These are phyloP conservation scores for Setophaga petechia DNA, from an alignment of 2,113 vertebrate genomes.

Conservation along the genomic window DNA sequence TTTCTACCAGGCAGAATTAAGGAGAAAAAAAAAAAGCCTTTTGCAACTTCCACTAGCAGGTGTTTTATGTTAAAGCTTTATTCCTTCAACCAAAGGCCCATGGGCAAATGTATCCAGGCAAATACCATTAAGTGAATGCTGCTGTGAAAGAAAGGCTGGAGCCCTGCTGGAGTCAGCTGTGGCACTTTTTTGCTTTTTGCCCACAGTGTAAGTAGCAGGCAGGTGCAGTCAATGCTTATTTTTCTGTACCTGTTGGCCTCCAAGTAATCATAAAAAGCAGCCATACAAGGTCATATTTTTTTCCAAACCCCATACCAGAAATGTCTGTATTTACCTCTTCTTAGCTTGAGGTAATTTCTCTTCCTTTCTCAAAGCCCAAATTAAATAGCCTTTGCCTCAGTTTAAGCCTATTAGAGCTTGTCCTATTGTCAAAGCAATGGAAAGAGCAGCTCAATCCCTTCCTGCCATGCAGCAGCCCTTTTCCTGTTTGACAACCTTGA, in stretches of 20 bases:
- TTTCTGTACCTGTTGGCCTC: not conserved
- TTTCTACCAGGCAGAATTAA: not conserved
- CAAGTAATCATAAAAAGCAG: not conserved
- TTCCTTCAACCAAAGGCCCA: not conserved
- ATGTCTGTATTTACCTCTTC: not conserved
- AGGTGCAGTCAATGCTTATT: not conserved
- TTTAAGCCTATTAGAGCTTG: not conserved
- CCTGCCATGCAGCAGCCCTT: not conserved
- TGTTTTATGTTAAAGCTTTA: not conserved
- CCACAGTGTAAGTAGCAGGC: not conserved
- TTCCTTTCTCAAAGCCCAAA: not conserved
- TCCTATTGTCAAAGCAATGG: not conserved
- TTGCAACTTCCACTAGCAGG: not conserved
- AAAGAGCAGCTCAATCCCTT: not conserved
- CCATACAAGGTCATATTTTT: not conserved
- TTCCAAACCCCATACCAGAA: rapidly evolving
- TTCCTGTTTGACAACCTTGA: not conserved
- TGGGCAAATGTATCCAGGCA: not conserved
- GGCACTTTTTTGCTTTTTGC: not conserved
- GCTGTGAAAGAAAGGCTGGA: not conserved
- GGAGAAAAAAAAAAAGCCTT: not conserved
- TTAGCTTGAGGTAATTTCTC: not conserved
- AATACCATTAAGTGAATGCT: not conserved
- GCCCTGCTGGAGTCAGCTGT: not conserved
- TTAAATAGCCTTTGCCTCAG: not conserved